phyloP scores from a whole-genome alignment of 2,888 invertebrate genomes.

The Scrobipalpa costella region DNA sequence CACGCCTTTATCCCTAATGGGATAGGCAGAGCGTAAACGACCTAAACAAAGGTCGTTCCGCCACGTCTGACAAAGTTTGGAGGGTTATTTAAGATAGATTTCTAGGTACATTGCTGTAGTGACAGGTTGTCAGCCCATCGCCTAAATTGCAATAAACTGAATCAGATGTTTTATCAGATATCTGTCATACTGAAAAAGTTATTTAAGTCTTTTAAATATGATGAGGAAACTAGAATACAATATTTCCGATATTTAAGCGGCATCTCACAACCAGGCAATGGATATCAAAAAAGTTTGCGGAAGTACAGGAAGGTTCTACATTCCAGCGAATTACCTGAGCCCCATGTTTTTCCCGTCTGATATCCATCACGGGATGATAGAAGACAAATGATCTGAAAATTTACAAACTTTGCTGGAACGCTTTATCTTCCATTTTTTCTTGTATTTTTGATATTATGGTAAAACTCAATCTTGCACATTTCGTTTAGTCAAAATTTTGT shows the following conservation, averaged over 20 bases:
- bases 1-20: too few species aligned
- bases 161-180: too few species aligned
- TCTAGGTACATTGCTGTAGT: too few species aligned
- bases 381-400: slow-evolving; percentile 50
- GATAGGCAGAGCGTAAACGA: too few species aligned
- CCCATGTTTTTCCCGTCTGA: slow-evolving; percentile 45
- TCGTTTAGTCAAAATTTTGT: background rate
- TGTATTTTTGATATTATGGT: background rate
- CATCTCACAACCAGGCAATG: background rate
- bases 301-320: slow-evolving; percentile 9
- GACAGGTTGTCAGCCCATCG: too few species aligned
- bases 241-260: background rate
- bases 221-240: background rate
- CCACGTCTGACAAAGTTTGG: too few species aligned
- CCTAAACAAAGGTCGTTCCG: too few species aligned
- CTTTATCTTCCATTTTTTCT: background rate
- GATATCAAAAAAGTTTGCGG: slow-evolving; percentile 7
- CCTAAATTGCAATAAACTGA: too few species aligned
- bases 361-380: slow-evolving; percentile 45
- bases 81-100: too few species aligned
- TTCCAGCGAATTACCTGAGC: slow-evolving; percentile 41
- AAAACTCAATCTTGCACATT: background rate
- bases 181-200: too few species aligned
- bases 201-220: background rate
- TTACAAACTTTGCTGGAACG: slow-evolving; percentile 35